Conservation (phyloP, 64 coral and sea anemone genomes). For the Actinia tenebrosa region DNA sequence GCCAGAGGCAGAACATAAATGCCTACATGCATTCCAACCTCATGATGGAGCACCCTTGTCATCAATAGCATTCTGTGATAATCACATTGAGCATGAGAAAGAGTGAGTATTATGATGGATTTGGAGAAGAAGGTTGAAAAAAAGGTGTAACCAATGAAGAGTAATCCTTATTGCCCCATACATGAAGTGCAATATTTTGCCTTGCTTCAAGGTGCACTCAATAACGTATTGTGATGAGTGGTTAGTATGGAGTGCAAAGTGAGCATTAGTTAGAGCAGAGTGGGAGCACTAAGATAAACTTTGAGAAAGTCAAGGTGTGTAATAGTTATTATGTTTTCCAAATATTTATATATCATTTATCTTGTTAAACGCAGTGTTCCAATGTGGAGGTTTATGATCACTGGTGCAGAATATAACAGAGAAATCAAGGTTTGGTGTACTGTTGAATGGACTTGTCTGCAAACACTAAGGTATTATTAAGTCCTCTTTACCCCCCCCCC, state of each 20-base stretch:
- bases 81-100: constrained; percentile 76
- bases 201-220: no score
- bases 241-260: no score
- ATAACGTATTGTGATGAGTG: no score
- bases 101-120: constrained; percentile 51
- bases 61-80: constrained; percentile 82
- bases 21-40: constrained; percentile 81
- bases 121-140: no score
- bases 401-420: constrained; percentile 81
- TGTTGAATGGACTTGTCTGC: constrained; percentile 85
- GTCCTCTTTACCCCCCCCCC: no score
- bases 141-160: no score
- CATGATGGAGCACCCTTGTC: constrained; percentile 72
- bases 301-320: neutral
- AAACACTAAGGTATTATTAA: constrained; percentile 62
- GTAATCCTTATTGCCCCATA: no score
- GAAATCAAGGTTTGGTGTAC: constrained; percentile 96
- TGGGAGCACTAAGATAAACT: no score
- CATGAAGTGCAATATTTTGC: no score
- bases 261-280: no score
- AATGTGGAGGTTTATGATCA: constrained; percentile 96
- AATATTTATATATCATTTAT: neutral
- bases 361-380: constrained; percentile 44
- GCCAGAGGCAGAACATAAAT: constrained; percentile 26
- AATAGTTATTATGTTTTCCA: neutral